Base-by-base conservation (phyloP, 2,888 invertebrate species). In the Dryobota labecula region DNA sequence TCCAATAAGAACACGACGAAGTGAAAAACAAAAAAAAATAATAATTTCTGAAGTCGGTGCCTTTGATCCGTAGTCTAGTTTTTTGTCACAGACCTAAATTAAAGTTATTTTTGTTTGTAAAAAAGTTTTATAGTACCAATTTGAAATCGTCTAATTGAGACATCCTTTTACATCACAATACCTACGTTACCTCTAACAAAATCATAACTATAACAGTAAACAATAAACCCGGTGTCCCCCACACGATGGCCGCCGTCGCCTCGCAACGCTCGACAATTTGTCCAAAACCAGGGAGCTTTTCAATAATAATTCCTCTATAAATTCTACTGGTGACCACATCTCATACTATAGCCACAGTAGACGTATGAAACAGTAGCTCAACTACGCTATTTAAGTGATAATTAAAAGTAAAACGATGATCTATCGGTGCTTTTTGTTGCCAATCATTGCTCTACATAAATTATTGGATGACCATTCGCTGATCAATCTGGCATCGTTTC, bases 301-400 rank as follows among this genome's bases (percentile, higher is more conserved):
- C 92, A 93, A 92, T 94, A 93, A 93, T 92, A 93, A 93, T 92
- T 92, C 91, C 91, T 87, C 90, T 81, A 92, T 94, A 93, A 93
- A 94, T 94, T 93, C 90, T 91, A 83, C 80, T 82, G 86, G 86
- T 86, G 91, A 90, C 92, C 90, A 84, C 90, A 84, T 82, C 76
- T 79, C 83, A 88, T 87, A 60, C 47, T 76, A 70, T 87, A 88
- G 36, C 38, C 76, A 68, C 38, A 33, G 69, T 38, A 13, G 4
- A 13, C 11, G 38, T 45, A 24, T 38, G 18, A 58, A 66, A 36
- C 76, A 73, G 76, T 69, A 76, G 24, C 2, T n/a, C 20, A 38
- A 58, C 11, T 36, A 4, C 2, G 11, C 4, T 54, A 43, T 51
- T 51, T 60, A 43, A 13, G 27, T 27, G 9, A 24, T 38, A 2